A percentile compares a stretch with the other conserved stretches of the same genome.
These are phyloP conservation scores for Sinocyclocheilus grahami DNA, from an alignment of 2,113 vertebrate species.

Conservation along the genomic window DNA sequence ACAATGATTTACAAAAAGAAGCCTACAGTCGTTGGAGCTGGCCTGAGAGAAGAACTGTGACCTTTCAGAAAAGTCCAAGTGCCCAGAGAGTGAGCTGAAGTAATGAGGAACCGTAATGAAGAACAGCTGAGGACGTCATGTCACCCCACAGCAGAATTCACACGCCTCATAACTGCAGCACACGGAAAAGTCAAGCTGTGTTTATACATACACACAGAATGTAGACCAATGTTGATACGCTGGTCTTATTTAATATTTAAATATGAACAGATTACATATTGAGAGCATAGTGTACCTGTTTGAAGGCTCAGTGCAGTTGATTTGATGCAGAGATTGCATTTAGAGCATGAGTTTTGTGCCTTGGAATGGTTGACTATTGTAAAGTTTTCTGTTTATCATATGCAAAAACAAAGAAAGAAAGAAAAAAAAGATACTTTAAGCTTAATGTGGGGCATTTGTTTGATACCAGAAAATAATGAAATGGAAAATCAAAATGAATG, in stretches of 20 bases:
- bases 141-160: slow-evolving; percentile 37
- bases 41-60: neutral
- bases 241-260: neutral
- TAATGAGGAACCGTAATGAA: slow-evolving; percentile 21
- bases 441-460: neutral
- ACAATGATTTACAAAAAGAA: neutral
- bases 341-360: neutral
- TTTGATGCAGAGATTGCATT: neutral
- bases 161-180: slow-evolving; percentile 41
- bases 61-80: slow-evolving; percentile 39
- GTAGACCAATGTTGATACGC: neutral
- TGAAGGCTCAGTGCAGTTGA: neutral
- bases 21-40: slow-evolving; percentile 11
- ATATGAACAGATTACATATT: neutral
- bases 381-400: neutral
- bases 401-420: neutral
- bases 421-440: neutral
- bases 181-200: neutral
- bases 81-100: slow-evolving; percentile 18
- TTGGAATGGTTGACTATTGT: neutral
- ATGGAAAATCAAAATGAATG: neutral
- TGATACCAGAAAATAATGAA: neutral
- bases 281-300: neutral
- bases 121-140: slow-evolving; percentile 34
- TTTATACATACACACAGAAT: slow-evolving; percentile 17